Conservation (phyloP, 2,888 invertebrate species). For the Therioaphis trifolii region DNA sequence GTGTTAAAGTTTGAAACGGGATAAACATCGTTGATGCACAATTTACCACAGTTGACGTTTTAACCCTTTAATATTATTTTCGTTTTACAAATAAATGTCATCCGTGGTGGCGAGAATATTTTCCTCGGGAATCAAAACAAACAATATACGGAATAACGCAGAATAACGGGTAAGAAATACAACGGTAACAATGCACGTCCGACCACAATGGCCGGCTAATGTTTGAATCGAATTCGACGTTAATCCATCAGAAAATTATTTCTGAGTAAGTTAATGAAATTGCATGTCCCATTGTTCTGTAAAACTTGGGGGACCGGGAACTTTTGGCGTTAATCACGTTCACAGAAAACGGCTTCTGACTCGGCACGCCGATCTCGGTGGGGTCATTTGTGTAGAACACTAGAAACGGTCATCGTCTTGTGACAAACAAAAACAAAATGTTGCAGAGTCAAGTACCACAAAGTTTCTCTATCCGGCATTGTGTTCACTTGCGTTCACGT, state of each 20-base stretch:
- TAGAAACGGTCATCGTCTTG: conserved; percentile 33
- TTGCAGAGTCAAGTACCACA: conserved; percentile 12
- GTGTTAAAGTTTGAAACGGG: conserved; percentile 16
- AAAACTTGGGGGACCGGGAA: conserved; percentile 31
- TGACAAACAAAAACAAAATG: conserved; percentile 38
- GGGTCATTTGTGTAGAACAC: conserved; percentile 42
- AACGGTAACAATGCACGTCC: neutral
- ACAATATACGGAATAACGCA: no score
- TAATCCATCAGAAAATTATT: conserved; percentile 24
- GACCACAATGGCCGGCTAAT: neutral
- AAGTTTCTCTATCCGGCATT: neutral
- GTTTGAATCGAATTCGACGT: conserved; percentile 1
- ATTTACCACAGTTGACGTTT: neutral
- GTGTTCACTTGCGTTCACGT: no score
- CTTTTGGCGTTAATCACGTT: conserved; percentile 56
- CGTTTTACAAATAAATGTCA: neutral
- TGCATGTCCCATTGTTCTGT: conserved; percentile 20
- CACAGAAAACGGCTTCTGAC: conserved; percentile 35
- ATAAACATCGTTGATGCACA: neutral
- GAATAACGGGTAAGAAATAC: no score
- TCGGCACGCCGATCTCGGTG: neutral
- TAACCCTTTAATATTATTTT: neutral
- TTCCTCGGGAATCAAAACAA: neutral
- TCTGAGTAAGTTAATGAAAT: conserved; percentile 2
- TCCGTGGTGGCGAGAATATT: neutral